Conservation (phyloP, 2,113 vertebrate species). For the Burhinus oedicnemus region DNA sequence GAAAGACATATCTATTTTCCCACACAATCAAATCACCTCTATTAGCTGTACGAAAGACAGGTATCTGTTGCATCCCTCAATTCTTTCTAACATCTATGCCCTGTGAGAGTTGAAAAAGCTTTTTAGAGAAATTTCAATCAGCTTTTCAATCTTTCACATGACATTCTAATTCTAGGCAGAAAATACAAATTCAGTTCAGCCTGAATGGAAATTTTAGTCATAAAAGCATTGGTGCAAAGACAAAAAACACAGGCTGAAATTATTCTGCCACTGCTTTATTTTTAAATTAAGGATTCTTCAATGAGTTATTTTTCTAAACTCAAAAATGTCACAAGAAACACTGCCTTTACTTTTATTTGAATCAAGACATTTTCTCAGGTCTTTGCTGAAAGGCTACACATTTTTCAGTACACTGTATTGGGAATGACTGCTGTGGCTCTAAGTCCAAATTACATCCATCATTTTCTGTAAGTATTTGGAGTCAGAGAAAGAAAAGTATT, state of each 20-base stretch:
- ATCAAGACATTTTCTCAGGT: background rate
- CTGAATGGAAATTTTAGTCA: background rate
- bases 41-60: background rate
- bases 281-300: background rate
- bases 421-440: background rate
- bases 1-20: background rate
- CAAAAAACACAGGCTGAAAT: background rate
- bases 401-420: background rate
- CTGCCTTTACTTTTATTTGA: background rate
- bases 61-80: background rate
- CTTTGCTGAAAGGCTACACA: background rate
- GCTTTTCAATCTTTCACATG: background rate
- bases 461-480: background rate
- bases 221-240: background rate
- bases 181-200: slow-evolving; percentile 1
- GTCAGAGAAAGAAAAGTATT: background rate
- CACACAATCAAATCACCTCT: background rate
- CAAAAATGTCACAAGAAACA: background rate
- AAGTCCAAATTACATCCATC: background rate
- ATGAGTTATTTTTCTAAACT: background rate
- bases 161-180: background rate
- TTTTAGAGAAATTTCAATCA: slow-evolving; percentile 11
- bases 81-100: background rate
- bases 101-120: background rate
- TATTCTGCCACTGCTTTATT: background rate